Conservation (phyloP, 1,140 invertebrate genomes). For the Gerris buenoi region DNA sequence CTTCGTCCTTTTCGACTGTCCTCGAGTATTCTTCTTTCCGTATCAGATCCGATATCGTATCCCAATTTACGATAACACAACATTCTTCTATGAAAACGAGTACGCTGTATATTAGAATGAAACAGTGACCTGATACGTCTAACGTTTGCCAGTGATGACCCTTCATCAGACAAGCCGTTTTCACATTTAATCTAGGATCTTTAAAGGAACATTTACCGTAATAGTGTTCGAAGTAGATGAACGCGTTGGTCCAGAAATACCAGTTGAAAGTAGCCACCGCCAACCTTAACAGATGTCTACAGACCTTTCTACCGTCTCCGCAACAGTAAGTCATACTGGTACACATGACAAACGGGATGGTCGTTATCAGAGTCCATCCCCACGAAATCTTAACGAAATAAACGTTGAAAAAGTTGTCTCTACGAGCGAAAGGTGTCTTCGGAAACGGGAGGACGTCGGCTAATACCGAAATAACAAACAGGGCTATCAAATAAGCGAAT, state of each 20-base stretch:
- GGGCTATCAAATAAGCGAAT: slow-evolving; percentile 6
- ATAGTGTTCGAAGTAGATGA: slow-evolving; percentile 62
- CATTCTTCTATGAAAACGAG: slow-evolving; percentile 83
- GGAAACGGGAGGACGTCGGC: slow-evolving; percentile 11
- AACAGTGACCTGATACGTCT: slow-evolving; percentile 89
- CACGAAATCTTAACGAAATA: slow-evolving; percentile 49
- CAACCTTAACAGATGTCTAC: slow-evolving; percentile 57
- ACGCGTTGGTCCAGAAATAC: slow-evolving; percentile 72
- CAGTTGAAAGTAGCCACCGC: slow-evolving; percentile 70
- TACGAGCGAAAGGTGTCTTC: neutral
- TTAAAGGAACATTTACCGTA: slow-evolving; percentile 58
- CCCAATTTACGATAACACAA: slow-evolving; percentile 74
- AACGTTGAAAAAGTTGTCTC: slow-evolving; percentile 13
- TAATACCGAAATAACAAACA: slow-evolving; percentile 12
- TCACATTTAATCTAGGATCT: slow-evolving; percentile 35
- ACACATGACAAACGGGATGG: slow-evolving; percentile 59
- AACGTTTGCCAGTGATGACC: slow-evolving; percentile 79
- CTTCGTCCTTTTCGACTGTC: slow-evolving; percentile 26
- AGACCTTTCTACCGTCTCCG: slow-evolving; percentile 49
- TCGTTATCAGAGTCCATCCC: slow-evolving; percentile 73
- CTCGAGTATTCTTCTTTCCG: slow-evolving; percentile 61
- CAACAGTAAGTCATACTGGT: slow-evolving; percentile 71
- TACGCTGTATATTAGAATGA: slow-evolving; percentile 83
- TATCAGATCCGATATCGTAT: slow-evolving; percentile 66
- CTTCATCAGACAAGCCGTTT: slow-evolving; percentile 50